A percentile compares a stretch with the other conserved stretches of the same genome.
These are phyloP conservation scores for Leuctra nigra DNA, from an alignment of 2,888 invertebrate species.

Conservation along the genomic window DNA sequence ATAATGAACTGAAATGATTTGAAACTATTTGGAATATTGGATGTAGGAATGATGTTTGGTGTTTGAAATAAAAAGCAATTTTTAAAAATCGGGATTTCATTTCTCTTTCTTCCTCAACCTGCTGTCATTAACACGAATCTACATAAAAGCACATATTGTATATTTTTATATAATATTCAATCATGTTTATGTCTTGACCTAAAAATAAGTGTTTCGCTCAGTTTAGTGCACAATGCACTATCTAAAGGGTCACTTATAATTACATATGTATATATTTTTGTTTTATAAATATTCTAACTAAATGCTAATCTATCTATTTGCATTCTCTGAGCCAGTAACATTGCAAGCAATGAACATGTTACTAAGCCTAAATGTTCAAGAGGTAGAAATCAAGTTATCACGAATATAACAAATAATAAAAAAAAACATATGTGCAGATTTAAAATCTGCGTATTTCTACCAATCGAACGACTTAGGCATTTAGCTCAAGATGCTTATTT, in stretches of 20 bases:
- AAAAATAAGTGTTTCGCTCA: neutral
- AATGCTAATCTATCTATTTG: constrained; percentile 5
- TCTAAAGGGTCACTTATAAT: constrained; percentile 19
- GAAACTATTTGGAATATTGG: too few species aligned
- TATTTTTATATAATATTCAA: neutral
- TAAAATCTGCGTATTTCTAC: constrained; percentile 24
- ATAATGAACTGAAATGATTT: too few species aligned
- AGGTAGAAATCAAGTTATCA: constrained; percentile 39
- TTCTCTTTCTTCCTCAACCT: neutral
- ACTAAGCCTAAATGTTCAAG: constrained; percentile 44
- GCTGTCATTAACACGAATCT: neutral
- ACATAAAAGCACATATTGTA: neutral
- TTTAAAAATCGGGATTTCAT: neutral
- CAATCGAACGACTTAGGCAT: constrained; percentile 27
- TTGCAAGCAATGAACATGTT: constrained; percentile 21
- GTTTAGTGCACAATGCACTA: constrained; percentile 3
- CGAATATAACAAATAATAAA: constrained; percentile 18
- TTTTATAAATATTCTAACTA: constrained; percentile 17
- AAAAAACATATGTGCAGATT: constrained; percentile 13
- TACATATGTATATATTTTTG: constrained; percentile 25
- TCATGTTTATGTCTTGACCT: constrained; percentile 1
- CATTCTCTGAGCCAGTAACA: constrained; percentile 9
- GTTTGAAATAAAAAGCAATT: constrained; percentile 49
- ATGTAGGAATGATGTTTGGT: too few species aligned
- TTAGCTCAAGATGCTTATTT: constrained; percentile 12